Conservation (phyloP, 2,888 invertebrate genomes). For the Autographa gamma region DNA sequence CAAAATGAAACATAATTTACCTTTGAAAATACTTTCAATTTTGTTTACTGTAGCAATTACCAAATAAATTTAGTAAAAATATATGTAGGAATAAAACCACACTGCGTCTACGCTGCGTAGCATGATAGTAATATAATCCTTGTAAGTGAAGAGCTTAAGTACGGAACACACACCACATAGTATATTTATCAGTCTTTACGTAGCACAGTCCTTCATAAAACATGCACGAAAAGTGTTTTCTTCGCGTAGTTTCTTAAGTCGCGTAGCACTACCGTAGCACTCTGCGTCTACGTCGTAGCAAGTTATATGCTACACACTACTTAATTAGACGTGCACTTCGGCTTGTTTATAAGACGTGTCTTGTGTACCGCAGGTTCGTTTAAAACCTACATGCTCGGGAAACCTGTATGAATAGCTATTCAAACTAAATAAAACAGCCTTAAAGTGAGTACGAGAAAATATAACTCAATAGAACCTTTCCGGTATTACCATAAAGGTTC, state of each 20-base stretch:
- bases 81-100: too few species aligned
- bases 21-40: too few species aligned
- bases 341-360: conserved; percentile 4
- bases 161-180: background rate
- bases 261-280: background rate
- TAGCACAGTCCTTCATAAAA: conserved; percentile 1
- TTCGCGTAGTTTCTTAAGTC: conserved; percentile 1
- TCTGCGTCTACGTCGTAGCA: background rate
- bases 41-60: too few species aligned
- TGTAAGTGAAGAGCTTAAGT: background rate
- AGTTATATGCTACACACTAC: conserved; percentile 4
- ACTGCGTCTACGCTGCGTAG: background rate
- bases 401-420: conserved; percentile 2
- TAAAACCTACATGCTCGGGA: background rate
- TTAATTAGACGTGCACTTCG: conserved; percentile 4
- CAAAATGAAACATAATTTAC: too few species aligned
- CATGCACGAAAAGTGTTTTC: background rate
- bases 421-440: background rate
- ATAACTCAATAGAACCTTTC: background rate
- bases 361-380: conserved; percentile 4
- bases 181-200: conserved; percentile 4
- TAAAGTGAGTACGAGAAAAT: background rate
- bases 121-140: background rate
- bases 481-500: background rate
- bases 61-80: too few species aligned